phyloP scores from a whole-genome alignment of 1,140 invertebrate species.

The Panulirus ornatus region DNA sequence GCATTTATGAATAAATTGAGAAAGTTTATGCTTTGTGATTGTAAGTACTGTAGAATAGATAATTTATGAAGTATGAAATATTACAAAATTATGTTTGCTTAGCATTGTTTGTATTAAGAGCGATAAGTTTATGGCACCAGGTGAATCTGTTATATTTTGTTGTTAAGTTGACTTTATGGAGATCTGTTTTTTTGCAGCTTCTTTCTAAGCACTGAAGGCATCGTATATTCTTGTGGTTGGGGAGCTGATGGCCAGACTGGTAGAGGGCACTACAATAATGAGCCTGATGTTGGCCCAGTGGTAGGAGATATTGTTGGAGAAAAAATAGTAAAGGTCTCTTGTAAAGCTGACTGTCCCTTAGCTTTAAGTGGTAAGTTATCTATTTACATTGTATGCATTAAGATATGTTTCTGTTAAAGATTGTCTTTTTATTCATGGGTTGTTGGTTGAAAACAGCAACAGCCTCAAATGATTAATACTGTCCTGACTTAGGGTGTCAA shows the following conservation, averaged over 20 bases:
- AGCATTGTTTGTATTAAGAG: too few species aligned
- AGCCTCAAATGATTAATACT: too few species aligned
- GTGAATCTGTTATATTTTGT: too few species aligned
- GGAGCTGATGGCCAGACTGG: conserved; percentile 97
- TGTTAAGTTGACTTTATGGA: too few species aligned
- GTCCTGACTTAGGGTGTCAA: too few species aligned
- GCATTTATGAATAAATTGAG: too few species aligned
- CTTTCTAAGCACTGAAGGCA: conserved; percentile 88
- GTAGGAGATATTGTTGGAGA: conserved; percentile 90
- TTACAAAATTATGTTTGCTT: too few species aligned
- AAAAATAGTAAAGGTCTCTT: conserved; percentile 89
- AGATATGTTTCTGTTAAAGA: not conserved
- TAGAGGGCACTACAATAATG: conserved; percentile 84
- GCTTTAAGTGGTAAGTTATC: conserved; percentile 87
- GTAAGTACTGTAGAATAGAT: too few species aligned
- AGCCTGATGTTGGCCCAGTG: conserved; percentile 78
- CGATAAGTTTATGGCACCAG: too few species aligned
- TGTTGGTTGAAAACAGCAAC: too few species aligned
- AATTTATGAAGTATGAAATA: too few species aligned
- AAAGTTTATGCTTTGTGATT: too few species aligned
- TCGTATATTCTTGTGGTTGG: conserved; percentile 94
- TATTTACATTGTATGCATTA: not conserved
- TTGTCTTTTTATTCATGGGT: not conserved
- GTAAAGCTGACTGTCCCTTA: conserved; percentile 90
- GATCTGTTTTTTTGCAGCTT: conserved; percentile 82